Conservation (phyloP, 1,140 invertebrate genomes). For the Drosophila mauritiana region DNA sequence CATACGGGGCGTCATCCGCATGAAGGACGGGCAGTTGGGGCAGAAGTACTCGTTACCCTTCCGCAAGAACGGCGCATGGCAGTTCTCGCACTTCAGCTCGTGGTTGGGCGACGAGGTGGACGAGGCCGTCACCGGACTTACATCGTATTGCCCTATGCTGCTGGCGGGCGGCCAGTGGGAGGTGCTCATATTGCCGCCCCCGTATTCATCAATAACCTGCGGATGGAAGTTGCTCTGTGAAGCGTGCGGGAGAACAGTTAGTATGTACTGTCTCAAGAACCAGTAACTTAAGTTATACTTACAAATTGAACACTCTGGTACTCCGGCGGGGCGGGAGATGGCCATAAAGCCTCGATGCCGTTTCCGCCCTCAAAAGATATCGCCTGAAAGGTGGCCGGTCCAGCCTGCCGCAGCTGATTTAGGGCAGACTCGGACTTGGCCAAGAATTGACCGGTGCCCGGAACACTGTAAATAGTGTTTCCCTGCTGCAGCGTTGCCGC, state of each 20-base stretch:
- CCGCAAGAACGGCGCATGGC: constrained; percentile 51
- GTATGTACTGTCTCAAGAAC: not conserved
- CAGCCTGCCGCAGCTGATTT: constrained; percentile 54
- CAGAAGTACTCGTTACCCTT: constrained; percentile 63
- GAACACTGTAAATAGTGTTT: constrained; percentile 73
- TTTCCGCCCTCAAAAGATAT: constrained; percentile 53
- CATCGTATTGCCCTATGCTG: constrained; percentile 60
- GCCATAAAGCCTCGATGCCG: constrained; percentile 59
- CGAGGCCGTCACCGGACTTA: constrained; percentile 39
- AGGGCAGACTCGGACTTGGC: constrained; percentile 72
- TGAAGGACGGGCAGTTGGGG: constrained; percentile 44
- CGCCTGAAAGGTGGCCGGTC: constrained; percentile 56
- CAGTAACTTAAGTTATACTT: constrained; percentile 38
- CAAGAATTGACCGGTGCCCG: constrained; percentile 56
- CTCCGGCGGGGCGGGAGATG: constrained; percentile 40
- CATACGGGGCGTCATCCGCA: constrained; percentile 39
- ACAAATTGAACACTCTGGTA: constrained; percentile 67
- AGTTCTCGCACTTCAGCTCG: constrained; percentile 68
- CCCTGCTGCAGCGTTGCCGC: constrained; percentile 57
- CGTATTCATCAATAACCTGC: constrained; percentile 79
- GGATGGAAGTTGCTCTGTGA: constrained; percentile 68
- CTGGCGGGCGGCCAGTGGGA: constrained; percentile 58
- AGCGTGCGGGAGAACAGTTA: constrained; percentile 4
- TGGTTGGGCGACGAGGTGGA: constrained; percentile 44
- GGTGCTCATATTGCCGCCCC: constrained; percentile 52